These are phyloP conservation scores for Acanthurus lineatus DNA, from an alignment of 2,797 vertebrate genomes.

Conservation along the genomic window DNA sequence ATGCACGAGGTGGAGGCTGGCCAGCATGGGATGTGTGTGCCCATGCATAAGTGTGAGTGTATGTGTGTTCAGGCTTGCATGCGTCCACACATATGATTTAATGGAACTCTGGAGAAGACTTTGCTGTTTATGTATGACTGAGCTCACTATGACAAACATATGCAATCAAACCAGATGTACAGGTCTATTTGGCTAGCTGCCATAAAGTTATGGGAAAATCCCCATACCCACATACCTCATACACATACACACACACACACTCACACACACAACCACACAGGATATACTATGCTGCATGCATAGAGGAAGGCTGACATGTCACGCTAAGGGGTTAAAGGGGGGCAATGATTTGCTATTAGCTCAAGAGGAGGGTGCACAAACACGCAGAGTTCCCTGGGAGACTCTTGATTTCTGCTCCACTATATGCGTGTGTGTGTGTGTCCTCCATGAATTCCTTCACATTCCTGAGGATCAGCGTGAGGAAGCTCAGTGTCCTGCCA, in stretches of 20 bases:
- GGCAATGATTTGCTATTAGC: conserved; percentile 66
- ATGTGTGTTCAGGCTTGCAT: conserved; percentile 24
- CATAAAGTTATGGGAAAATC: conserved; percentile 58
- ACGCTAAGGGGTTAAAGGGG: conserved; percentile 60
- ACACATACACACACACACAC: conserved; percentile 28
- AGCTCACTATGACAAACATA: conserved; percentile 30
- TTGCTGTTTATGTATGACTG: conserved; percentile 24
- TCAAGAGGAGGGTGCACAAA: conserved; percentile 44
- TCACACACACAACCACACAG: conserved; percentile 37
- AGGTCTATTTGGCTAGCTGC: conserved; percentile 55
- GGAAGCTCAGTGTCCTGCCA: conserved; percentile 80
- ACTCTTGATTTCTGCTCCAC: conserved; percentile 30
- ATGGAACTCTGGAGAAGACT: conserved; percentile 3
- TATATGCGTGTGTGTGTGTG: conserved; percentile 37
- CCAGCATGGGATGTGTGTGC: conserved; percentile 1
- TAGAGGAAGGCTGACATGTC: conserved; percentile 59
- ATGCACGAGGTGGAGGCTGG: conserved; percentile 3
- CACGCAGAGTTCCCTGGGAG: conserved; percentile 40
- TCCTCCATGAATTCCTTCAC: conserved; percentile 68
- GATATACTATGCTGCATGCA: conserved; percentile 35
- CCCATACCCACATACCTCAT: not conserved
- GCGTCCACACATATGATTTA: conserved; percentile 40
- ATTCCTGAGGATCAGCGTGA: conserved; percentile 79
- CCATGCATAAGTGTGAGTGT: conserved; percentile 16
- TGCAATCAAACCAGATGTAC: conserved; percentile 71